Percentiles rank a stretch among this genome's conserved stretches.
These are phyloP conservation scores for Oligia fasciuncula DNA, from an alignment of 2,888 invertebrate genomes.

Conservation along the genomic window DNA sequence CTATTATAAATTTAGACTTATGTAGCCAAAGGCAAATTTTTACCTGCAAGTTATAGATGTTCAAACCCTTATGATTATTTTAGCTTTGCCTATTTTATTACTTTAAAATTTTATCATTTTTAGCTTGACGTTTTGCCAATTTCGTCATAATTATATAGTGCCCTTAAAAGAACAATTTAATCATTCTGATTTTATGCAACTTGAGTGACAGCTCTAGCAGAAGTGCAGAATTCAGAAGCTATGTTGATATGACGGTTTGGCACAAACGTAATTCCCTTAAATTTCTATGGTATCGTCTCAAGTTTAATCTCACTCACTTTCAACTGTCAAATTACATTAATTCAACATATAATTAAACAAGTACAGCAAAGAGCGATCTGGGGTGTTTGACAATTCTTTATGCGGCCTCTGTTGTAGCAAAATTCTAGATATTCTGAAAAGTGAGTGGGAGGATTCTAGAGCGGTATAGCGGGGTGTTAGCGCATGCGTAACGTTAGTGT, in stretches of 20 bases:
- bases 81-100: constrained; percentile 49
- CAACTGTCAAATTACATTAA: background rate
- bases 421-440: background rate
- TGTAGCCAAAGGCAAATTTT: constrained; percentile 9
- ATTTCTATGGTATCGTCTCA: constrained; percentile 58
- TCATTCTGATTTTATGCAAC: no score
- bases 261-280: constrained; percentile 30
- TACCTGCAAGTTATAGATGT: constrained; percentile 29
- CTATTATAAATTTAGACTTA: background rate
- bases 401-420: background rate
- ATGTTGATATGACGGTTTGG: constrained; percentile 31
- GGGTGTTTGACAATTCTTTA: background rate
- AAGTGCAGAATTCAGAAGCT: no score
- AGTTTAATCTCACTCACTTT: constrained; percentile 68
- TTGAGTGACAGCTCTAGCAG: background rate
- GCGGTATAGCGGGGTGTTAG: constrained; percentile 57
- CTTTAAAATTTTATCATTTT: constrained; percentile 29
- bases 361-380: background rate
- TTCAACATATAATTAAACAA: background rate
- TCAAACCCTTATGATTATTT: constrained; percentile 39
- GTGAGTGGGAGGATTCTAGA: constrained; percentile 67
- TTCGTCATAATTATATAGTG: constrained; percentile 18
- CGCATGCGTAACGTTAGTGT: constrained; percentile 91
- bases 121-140: constrained; percentile 39
- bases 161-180: background rate